These are phyloP conservation scores for Teinopalpus imperialis DNA, from an alignment of 2,888 invertebrate species.

Conservation along the genomic window DNA sequence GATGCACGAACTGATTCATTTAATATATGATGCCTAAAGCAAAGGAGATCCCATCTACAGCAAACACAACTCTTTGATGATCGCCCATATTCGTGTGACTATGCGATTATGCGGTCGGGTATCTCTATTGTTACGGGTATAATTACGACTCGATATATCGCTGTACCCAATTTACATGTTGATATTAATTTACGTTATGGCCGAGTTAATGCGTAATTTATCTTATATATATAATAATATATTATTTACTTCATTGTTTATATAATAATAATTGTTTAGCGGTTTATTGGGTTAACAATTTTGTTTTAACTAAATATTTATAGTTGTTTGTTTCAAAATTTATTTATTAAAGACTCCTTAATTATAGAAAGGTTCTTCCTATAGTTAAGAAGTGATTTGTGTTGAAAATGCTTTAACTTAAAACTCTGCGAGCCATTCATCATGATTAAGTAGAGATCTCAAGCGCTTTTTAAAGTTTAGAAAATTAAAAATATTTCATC, in stretches of 20 bases:
- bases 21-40: conserved; percentile 20
- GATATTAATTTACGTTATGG: conserved; percentile 52
- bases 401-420: too few species aligned
- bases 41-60: conserved; percentile 16
- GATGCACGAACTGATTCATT: conserved; percentile 2
- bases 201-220: conserved; percentile 30
- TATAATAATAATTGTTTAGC: too few species aligned
- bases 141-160: conserved; percentile 44
- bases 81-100: conserved; percentile 29
- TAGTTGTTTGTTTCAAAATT: too few species aligned
- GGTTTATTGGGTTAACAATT: too few species aligned
- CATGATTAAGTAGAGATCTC: too few species aligned
- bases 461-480: too few species aligned
- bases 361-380: too few species aligned
- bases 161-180: conserved; percentile 47
- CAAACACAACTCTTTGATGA: conserved; percentile 30
- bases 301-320: too few species aligned
- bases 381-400: too few species aligned
- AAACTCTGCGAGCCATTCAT: too few species aligned
- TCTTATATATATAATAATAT: conserved; percentile 10
- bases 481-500: too few species aligned
- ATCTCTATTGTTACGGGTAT: conserved; percentile 45
- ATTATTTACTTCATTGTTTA: conserved; percentile 3
- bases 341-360: too few species aligned
- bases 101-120: conserved; percentile 40